phyloP scores from a whole-genome alignment of 2,113 vertebrate genomes.

The Sceloporus undulatus region DNA sequence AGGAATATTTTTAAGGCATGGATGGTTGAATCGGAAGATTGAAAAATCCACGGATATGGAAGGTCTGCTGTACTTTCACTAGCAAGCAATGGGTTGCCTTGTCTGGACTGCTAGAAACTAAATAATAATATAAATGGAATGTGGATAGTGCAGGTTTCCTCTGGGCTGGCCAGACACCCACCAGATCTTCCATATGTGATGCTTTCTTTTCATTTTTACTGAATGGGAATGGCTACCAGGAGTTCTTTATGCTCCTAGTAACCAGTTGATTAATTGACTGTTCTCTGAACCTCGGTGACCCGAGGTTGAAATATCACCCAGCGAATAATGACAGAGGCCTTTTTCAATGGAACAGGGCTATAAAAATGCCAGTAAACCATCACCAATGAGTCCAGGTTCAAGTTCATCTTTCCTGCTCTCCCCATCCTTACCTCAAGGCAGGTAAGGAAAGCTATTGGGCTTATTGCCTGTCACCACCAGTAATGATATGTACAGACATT shows the following conservation, averaged over 20 bases:
- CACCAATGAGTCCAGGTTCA: conserved; percentile 40
- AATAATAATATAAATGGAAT: background rate
- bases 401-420: conserved; percentile 44
- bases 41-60: no score
- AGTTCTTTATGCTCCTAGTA: conserved; percentile 55
- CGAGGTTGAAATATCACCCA: conserved; percentile 51
- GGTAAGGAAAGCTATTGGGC: conserved; percentile 62
- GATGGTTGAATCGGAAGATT: no score
- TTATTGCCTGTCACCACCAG: conserved; percentile 59
- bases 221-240: conserved; percentile 40
- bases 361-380: conserved; percentile 47
- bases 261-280: conserved; percentile 58
- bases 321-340: conserved; percentile 57
- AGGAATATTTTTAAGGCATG: no score
- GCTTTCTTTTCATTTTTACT: conserved; percentile 50
- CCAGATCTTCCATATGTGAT: conserved; percentile 44
- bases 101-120: background rate
- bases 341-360: background rate
- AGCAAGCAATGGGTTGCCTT: background rate
- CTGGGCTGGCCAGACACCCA: background rate
- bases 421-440: conserved; percentile 51
- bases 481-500: conserved; percentile 52
- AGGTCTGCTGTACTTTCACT: background rate
- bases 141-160: conserved; percentile 42
- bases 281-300: conserved; percentile 58